Evolutionary conservation across 2,888 invertebrate species (phyloP).

Genomic region (Rhamphomyia laevipes): DNA sequence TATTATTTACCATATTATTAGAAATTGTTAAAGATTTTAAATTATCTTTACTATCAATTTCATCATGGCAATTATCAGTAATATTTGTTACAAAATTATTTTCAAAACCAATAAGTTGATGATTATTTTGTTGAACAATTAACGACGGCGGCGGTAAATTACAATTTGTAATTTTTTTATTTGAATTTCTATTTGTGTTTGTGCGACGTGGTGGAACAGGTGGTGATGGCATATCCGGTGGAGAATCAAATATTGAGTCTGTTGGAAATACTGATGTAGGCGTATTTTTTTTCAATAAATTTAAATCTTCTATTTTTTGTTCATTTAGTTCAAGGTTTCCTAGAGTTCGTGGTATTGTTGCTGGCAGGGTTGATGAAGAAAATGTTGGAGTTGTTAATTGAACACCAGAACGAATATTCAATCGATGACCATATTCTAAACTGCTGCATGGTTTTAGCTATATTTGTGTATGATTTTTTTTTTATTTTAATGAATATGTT

Average conservation of each 20-base stretch:
- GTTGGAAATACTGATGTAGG: constrained; percentile 12
- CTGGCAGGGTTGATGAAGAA: neutral
- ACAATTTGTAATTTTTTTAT: constrained; percentile 5
- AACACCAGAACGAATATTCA: constrained; percentile 2
- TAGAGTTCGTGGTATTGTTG: neutral
- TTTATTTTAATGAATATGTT: too few species aligned
- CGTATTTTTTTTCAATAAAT: too few species aligned
- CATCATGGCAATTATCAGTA: neutral
- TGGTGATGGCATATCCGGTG: constrained; percentile 35
- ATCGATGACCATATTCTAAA: constrained; percentile 18
- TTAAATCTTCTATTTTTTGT: neutral
- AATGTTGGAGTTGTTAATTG: constrained; percentile 5
- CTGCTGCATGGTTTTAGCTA: constrained; percentile 34
- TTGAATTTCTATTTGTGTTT: constrained; percentile 17
- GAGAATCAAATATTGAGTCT: constrained; percentile 31
- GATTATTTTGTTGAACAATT: neutral
- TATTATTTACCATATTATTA: too few species aligned
- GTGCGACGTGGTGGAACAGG: constrained; percentile 31
- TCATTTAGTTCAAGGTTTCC: neutral
- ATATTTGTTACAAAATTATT: constrained; percentile 12
- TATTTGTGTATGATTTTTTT: constrained; percentile 4
- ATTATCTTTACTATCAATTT: too few species aligned
- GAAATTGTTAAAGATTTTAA: too few species aligned
- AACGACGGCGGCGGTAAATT: constrained; percentile 1
- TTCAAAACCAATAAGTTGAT: constrained; percentile 4